These are phyloP conservation scores for Nephrotoma flavescens DNA, from an alignment of 2,888 invertebrate species.

Conservation along the genomic window DNA sequence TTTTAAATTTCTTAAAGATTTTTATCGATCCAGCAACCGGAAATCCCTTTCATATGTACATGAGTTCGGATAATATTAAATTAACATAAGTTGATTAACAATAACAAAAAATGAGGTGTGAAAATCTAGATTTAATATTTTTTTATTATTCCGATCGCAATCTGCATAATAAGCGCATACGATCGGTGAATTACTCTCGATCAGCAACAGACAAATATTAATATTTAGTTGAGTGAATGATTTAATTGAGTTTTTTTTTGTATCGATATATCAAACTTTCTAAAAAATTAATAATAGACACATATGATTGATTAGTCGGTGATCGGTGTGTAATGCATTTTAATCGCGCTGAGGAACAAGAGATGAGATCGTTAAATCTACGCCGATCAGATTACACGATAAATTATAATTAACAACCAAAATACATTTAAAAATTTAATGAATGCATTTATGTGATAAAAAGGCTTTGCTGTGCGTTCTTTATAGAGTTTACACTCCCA, in stretches of 20 bases:
- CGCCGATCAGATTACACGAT: not conserved
- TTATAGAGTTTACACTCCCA: not conserved
- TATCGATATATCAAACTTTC: not conserved
- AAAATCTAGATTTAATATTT: not conserved
- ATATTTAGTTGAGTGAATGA: not conserved
- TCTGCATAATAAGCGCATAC: not conserved
- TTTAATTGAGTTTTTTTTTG: not conserved
- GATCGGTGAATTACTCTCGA: not conserved
- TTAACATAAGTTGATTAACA: not conserved
- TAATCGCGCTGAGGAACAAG: not conserved
- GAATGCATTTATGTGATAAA: not conserved
- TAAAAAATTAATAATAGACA: not conserved
- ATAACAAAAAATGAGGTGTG: not conserved
- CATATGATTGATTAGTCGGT: not conserved
- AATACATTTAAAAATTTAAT: not conserved
- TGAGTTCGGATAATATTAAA: not conserved
- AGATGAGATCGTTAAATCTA: not conserved
- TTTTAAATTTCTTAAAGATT: not conserved
- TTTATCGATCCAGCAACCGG: not conserved
- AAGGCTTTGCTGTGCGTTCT: not conserved
- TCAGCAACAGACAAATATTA: not conserved
- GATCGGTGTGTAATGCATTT: not conserved
- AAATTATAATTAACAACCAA: not conserved
- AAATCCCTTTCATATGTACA: not conserved
- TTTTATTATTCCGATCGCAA: not conserved